Base-by-base conservation (phyloP, 2,113 vertebrate genomes). In the Chiloscyllium plagiosum region DNA sequence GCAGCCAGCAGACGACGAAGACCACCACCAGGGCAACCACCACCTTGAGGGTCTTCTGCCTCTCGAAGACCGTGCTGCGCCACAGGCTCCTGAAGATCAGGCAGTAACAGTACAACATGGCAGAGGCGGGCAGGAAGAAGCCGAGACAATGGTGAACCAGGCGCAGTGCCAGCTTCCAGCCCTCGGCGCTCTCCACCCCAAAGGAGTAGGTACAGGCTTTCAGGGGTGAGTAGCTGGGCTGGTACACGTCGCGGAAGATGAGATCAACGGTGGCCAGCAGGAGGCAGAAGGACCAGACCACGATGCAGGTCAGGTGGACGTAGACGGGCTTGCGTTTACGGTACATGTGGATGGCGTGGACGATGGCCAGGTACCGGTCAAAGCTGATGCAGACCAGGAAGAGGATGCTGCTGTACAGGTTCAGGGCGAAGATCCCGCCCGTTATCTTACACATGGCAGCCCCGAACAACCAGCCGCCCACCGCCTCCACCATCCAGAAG, bases 361-460 rank as follows among this genome's bases (percentile, higher is more conserved):
- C 98, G 6, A 98, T 98, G 92, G 98, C 97, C 96, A 98, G 96
- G 97, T 98, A 98, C 56, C 98, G 97, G 96, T 98, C 98, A 2
- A 98, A 97, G 96, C 98, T 98, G 96, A 98, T 98, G 97, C 98
- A 98, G 22, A 97, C 97, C 95, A 98, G 97, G 96, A 98, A 98
- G 1, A 98, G 97, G 96, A 98, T 97, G 22, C 98, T 97, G 68
- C 98, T 98, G 96, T 98, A 98, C 90, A 98, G 97, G 96, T 98
- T 98, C 90, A 98, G 96, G 1, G 98, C 97, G 80, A 98, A 98
- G 72, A 98, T 96, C 26, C 97, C 97, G 8, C 98, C 97, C 0
- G 97, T 96, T 17, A 98, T 87, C 96, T 98, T 98, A 96, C 98
- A 98, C 37, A 96, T 66, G 13, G 86, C 83, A 42, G 96, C 3